Evolutionary conservation across 2,888 invertebrate species (phyloP).

Genomic region (Drosophila stalkeri): DNA sequence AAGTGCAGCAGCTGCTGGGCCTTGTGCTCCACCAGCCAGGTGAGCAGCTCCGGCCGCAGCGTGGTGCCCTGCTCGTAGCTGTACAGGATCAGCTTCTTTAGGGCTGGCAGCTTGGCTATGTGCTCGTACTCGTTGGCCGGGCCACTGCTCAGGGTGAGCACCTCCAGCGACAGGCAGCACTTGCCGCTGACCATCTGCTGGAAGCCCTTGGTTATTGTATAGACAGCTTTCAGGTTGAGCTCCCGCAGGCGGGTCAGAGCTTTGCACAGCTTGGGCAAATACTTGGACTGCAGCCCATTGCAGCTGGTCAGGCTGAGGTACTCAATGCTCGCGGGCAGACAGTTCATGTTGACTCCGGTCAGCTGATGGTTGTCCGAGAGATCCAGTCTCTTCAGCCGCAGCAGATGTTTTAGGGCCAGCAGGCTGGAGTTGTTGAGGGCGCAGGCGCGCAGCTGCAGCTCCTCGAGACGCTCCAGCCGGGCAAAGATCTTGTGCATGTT

Average conservation of each 20-base stretch:
- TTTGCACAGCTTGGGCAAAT: constrained; percentile 20
- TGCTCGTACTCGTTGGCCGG: constrained; percentile 30
- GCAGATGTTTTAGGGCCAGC: constrained; percentile 9
- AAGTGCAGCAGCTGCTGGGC: constrained; percentile 31
- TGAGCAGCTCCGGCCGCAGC: constrained; percentile 17
- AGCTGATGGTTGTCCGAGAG: constrained; percentile 37
- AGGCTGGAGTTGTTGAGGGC: constrained; percentile 11
- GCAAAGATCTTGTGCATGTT: constrained; percentile 28
- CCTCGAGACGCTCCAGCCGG: neutral
- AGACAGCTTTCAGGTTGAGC: constrained; percentile 27
- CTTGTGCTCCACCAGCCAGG: constrained; percentile 43
- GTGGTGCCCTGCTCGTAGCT: constrained; percentile 11
- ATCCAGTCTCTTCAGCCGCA: constrained; percentile 22
- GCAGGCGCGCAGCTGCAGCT: constrained; percentile 31
- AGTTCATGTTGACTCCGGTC: constrained; percentile 32
- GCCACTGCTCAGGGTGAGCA: constrained; percentile 21
- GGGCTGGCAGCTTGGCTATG: constrained; percentile 36
- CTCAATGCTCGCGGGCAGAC: constrained; percentile 22
- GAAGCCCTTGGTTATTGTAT: constrained; percentile 12
- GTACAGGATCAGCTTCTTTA: constrained; percentile 37
- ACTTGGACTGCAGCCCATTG: constrained; percentile 18
- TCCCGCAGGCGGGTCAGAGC: constrained; percentile 14
- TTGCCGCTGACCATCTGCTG: constrained; percentile 20
- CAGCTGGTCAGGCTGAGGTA: constrained; percentile 19
- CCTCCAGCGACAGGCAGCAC: constrained; percentile 11